Evolutionary conservation across 2,888 invertebrate species (phyloP), one percentile per base, ranked within the genome.

Genomic region (Thalpophila matura): DNA sequence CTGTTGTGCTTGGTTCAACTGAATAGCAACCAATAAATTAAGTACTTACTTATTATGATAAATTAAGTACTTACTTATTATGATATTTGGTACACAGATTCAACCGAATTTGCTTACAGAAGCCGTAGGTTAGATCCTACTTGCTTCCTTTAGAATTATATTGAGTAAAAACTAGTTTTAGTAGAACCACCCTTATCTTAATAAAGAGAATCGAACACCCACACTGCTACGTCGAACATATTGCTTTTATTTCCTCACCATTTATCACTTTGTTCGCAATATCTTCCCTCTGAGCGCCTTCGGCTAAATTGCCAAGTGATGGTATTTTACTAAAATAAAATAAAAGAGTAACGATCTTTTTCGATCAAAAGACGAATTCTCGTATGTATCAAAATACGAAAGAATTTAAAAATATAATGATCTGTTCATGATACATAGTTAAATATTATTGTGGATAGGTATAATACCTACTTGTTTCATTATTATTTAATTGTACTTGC

Each of bases 261-360:
- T 76, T 70, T 45, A 69, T 78, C 75, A 78, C 74, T 72, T 26
- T 10, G 43, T 43, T 63, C 60, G 76, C 55, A 69, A 76, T 75
- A 70, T 66, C 46, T 49, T 24, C 56, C 29, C 47, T 26, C 33
- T 12, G 26, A 37, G 16, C 29, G 54, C 50, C 58, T 56, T 38
- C 18, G 45, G n/a, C 40, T 53, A 46, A 61, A 62, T 68, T 61
- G 40, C 53, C 29, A 16, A 40, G 49, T 35, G 35, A 31, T 54
- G 27, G 47, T 37, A 42, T 56, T 57, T 49, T n/a, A n/a, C n/a
- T n/a, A n/a, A n/a, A 47, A 50, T 16, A 29, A 38, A 66, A 57
- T 37, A 53, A 47, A 74, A 66, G 46, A 20, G n/a, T 6, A 66
- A 18, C 37, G 22, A 47, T 18, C 27, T 43, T 22, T 10, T 46